phyloP scores from a whole-genome alignment of 2,888 invertebrate species.

The Apamea crenata region DNA sequence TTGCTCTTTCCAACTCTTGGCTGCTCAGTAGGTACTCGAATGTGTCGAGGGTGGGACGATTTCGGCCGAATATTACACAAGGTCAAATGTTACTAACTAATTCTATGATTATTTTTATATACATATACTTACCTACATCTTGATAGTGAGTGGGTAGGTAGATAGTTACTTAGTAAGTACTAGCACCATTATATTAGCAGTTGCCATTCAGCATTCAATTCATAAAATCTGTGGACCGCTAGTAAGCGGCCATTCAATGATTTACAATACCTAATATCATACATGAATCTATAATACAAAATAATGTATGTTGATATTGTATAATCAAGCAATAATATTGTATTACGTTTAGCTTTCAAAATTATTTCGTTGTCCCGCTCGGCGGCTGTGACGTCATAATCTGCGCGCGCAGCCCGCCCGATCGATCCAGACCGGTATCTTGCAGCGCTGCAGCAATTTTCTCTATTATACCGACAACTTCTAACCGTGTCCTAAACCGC shows the following conservation, averaged over 20 bases:
- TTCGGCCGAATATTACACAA: constrained; percentile 12
- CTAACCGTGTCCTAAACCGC: constrained; percentile 65
- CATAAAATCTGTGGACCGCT: neutral
- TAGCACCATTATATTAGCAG: neutral
- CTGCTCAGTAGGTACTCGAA: neutral
- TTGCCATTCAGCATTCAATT: neutral
- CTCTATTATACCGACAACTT: constrained; percentile 64
- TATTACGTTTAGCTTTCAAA: constrained; percentile 76
- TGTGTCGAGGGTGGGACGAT: neutral
- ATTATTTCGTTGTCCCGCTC: constrained; percentile 80
- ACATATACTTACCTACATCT: neutral
- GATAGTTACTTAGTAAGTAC: neutral
- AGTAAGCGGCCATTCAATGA: neutral
- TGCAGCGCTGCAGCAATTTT: constrained; percentile 81
- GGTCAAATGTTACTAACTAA: constrained; percentile 8
- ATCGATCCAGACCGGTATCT: constrained; percentile 83
- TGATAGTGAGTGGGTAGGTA: neutral
- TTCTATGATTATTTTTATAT: neutral
- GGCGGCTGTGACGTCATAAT: constrained; percentile 85
- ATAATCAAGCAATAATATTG: constrained; percentile 67
- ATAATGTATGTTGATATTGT: constrained; percentile 60
- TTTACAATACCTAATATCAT: constrained; percentile 30
- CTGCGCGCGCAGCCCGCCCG: constrained; percentile 85
- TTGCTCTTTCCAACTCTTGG: constrained; percentile 15
- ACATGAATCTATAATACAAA: constrained; percentile 48